Conservation (phyloP, 2,113 vertebrate species). For the Siniperca chuatsi region DNA sequence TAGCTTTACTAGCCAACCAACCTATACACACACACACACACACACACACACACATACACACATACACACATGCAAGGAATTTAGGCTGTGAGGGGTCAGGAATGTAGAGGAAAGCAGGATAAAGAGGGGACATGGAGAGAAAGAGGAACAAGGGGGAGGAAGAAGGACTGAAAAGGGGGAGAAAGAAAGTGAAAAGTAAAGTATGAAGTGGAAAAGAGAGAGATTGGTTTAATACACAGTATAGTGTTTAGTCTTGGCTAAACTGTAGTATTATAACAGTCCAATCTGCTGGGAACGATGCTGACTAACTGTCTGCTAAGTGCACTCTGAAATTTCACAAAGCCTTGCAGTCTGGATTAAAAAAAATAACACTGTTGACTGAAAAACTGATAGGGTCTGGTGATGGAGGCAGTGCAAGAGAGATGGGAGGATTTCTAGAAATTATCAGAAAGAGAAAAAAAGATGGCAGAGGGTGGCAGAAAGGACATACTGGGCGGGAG, state of each 20-base stretch:
- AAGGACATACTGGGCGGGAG: slow-evolving; percentile 67
- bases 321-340: neutral
- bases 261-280: slow-evolving; percentile 17
- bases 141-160: slow-evolving; percentile 34
- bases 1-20: slow-evolving; percentile 18
- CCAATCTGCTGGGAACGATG: slow-evolving; percentile 6
- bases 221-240: slow-evolving; percentile 23
- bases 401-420: slow-evolving; percentile 4
- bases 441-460: slow-evolving; percentile 4
- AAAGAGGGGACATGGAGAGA: slow-evolving; percentile 57
- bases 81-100: slow-evolving; percentile 60
- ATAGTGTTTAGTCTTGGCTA: slow-evolving; percentile 30
- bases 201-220: slow-evolving; percentile 29
- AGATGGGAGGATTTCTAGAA: slow-evolving; percentile 10
- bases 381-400: slow-evolving; percentile 1
- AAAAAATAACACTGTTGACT: neutral
- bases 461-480: slow-evolving; percentile 52
- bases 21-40: neutral
- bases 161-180: slow-evolving; percentile 26
- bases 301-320: slow-evolving; percentile 17
- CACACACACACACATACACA: neutral
- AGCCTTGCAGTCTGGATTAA: neutral
- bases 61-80: slow-evolving; percentile 33
- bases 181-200: slow-evolving; percentile 36
- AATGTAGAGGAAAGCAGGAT: slow-evolving; percentile 66